phyloP scores from a whole-genome alignment of 2,797 vertebrate species.

The Diplodus sargus region DNA sequence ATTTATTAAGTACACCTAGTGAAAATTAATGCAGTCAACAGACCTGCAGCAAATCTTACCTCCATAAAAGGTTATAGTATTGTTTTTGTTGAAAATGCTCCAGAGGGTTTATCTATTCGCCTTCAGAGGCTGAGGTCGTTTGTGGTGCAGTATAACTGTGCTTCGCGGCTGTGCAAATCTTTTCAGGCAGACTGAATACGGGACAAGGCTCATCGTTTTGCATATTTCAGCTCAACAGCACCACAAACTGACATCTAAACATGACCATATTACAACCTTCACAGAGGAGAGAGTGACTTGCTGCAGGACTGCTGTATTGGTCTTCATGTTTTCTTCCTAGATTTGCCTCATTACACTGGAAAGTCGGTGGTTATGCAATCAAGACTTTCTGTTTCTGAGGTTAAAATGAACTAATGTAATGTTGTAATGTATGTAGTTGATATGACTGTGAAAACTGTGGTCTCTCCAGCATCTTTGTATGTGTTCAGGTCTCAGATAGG shows the following conservation, averaged over 20 bases:
- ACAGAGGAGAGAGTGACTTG: too few relatives aligned
- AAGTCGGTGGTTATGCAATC: neutral
- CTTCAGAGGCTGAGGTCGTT: too few relatives aligned
- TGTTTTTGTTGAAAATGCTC: neutral
- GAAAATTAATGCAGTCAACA: neutral
- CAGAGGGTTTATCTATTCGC: neutral
- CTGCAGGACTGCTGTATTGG: neutral
- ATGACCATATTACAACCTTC: neutral
- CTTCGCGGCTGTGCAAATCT: neutral
- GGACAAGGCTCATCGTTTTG: too few relatives aligned
- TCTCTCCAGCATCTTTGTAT: neutral
- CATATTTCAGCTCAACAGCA: too few relatives aligned
- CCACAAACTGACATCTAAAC: neutral
- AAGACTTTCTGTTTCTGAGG: neutral
- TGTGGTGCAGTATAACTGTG: neutral
- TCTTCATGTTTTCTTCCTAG: neutral
- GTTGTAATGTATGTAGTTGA: neutral
- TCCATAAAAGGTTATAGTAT: neutral
- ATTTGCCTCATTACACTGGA: neutral
- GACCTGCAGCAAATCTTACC: neutral
- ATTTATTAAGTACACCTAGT: neutral
- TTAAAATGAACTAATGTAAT: neutral
- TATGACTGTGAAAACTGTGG: neutral
- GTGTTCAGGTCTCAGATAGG: constrained; percentile 74
- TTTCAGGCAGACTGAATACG: fast-evolving